Percentiles rank a stretch among this genome's conserved stretches.
Conservation (phyloP, 2,888 invertebrate species). For the Andrena camellia region DNA sequence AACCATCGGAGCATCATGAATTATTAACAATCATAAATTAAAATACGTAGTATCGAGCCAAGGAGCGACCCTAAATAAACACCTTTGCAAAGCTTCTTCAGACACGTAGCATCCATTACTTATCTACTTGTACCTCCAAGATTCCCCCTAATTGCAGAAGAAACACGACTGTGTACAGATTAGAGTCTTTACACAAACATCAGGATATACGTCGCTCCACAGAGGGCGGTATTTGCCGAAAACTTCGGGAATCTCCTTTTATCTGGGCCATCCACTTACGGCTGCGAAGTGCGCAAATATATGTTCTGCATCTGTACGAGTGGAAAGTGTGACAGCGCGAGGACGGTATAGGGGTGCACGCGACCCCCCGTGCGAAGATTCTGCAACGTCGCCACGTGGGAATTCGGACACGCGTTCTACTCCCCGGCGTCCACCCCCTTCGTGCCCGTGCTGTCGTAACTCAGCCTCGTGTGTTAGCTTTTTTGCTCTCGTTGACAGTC, state of each 20-base stretch:
- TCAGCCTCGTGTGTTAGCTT: constrained; percentile 41
- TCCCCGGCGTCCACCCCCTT: constrained; percentile 47
- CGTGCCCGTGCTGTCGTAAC: constrained; percentile 38
- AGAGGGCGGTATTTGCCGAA: constrained; percentile 49
- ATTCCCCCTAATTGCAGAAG: constrained; percentile 36
- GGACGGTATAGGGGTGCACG: constrained; percentile 46
- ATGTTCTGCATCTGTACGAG: constrained; percentile 63
- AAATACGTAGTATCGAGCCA: constrained; percentile 7
- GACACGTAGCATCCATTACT: constrained; percentile 13
- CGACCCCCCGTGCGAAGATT: constrained; percentile 55
- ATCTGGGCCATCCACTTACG: constrained; percentile 39
- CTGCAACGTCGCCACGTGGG: constrained; percentile 72
- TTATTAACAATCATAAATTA: background rate
- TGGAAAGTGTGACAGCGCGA: constrained; percentile 67
- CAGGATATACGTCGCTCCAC: constrained; percentile 14
- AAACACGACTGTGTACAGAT: constrained; percentile 34
- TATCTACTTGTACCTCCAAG: background rate
- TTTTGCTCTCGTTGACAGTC: constrained; percentile 25
- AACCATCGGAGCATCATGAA: background rate
- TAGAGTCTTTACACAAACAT: constrained; percentile 12
- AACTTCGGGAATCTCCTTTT: constrained; percentile 46
- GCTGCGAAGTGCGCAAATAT: constrained; percentile 66
- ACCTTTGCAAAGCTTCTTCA: background rate
- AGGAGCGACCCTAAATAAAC: constrained; percentile 21
- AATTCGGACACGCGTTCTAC: constrained; percentile 74